These are phyloP conservation scores for Tinea semifulvella DNA, from an alignment of 2,888 invertebrate genomes.

Conservation along the genomic window DNA sequence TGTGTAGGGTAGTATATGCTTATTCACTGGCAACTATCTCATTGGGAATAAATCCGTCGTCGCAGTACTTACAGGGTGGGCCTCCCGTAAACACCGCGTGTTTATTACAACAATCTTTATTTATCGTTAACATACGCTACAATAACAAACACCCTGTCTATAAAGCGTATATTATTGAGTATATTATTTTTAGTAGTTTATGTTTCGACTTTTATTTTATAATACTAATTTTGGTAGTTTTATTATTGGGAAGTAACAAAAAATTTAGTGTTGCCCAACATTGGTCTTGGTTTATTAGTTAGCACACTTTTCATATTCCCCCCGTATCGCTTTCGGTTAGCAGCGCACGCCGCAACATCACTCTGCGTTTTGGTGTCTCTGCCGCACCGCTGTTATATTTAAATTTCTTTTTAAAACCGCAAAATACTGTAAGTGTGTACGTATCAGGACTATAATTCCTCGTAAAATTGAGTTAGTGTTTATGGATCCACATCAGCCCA, in stretches of 20 bases:
- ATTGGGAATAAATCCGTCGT: constrained; percentile 38
- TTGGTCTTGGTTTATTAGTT: too few relatives aligned
- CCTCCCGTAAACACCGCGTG: constrained; percentile 34
- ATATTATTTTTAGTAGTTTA: constrained; percentile 11
- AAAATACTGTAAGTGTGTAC: too few relatives aligned
- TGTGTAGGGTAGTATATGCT: background rate
- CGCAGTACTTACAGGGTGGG: constrained; percentile 27
- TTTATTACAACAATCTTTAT: constrained; percentile 32
- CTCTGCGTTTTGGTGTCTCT: too few relatives aligned
- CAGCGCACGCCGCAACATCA: too few relatives aligned
- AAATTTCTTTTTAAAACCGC: too few relatives aligned
- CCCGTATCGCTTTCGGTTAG: too few relatives aligned
- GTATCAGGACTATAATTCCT: too few relatives aligned
- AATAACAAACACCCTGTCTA: constrained; percentile 12
- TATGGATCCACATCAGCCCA: too few relatives aligned
- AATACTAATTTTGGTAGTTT: background rate
- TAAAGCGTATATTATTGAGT: constrained; percentile 14
- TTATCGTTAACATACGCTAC: constrained; percentile 16
- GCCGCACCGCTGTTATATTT: too few relatives aligned
- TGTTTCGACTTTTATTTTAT: constrained; percentile 10
- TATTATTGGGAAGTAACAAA: constrained; percentile 8
- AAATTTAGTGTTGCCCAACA: too few relatives aligned
- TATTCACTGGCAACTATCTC: constrained; percentile 10
- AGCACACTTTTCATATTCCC: too few relatives aligned
- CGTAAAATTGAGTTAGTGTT: too few relatives aligned